phyloP scores from a whole-genome alignment of 2,113 vertebrate species.

The Sterna hirundo region DNA sequence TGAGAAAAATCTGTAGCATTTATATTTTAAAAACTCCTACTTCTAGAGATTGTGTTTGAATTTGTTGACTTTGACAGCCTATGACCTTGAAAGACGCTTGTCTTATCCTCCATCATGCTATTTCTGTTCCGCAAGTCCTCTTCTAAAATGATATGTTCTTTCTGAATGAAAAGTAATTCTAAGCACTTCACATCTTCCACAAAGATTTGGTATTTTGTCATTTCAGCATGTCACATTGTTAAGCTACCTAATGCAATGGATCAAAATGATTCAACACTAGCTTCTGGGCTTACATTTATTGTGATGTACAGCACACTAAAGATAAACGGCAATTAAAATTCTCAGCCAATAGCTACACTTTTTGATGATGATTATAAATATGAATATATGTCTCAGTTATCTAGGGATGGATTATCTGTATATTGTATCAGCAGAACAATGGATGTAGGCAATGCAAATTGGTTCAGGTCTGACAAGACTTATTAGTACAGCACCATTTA shows the following conservation, averaged over 20 bases:
- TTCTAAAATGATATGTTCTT: not conserved
- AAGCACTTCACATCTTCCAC: constrained; percentile 14
- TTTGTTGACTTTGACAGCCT: constrained; percentile 11
- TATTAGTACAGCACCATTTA: not conserved
- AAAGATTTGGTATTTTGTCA: constrained; percentile 41
- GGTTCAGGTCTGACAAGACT: not conserved
- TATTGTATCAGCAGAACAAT: not conserved
- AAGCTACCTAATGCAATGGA: not conserved
- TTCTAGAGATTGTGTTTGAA: not conserved
- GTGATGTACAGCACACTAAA: not conserved
- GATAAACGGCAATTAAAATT: not conserved
- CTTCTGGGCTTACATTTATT: constrained; percentile 3
- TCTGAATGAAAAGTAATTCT: constrained; percentile 45
- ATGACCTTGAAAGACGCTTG: constrained; percentile 14
- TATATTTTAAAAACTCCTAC: not conserved
- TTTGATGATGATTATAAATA: constrained; percentile 27
- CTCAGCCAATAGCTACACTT: not conserved
- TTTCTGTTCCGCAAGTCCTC: constrained; percentile 14
- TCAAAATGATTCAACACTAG: constrained; percentile 35
- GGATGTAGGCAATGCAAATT: not conserved
- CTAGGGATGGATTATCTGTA: not conserved
- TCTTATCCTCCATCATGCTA: constrained; percentile 36
- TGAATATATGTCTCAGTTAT: not conserved
- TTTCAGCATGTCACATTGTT: not conserved
- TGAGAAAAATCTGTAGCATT: not conserved